A percentile compares a stretch with the other conserved stretches of the same genome.
phyloP scores from a whole-genome alignment of 2,888 invertebrate species.

The Sesamia inferens region DNA sequence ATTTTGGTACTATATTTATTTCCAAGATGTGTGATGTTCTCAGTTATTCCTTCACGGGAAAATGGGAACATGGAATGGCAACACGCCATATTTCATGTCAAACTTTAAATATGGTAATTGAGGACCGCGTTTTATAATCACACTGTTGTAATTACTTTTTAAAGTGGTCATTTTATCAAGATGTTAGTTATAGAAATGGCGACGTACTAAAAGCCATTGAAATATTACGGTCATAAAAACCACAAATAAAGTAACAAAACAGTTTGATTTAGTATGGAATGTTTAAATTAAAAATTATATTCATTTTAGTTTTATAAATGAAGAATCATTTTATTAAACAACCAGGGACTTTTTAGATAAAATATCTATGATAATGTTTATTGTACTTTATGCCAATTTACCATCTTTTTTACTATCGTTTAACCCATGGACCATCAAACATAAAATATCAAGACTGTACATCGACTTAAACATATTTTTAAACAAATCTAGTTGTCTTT shows the following conservation, averaged over 20 bases:
- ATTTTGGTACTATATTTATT: not conserved
- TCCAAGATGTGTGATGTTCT: conserved; percentile 22
- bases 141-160: conserved; percentile 59
- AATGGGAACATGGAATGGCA: conserved; percentile 34
- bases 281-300: conserved; percentile 29
- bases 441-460: too few relatives aligned
- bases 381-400: too few relatives aligned
- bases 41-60: conserved; percentile 39
- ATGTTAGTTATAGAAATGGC: conserved; percentile 49
- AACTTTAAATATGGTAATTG: conserved; percentile 54
- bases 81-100: conserved; percentile 70
- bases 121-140: conserved; percentile 59
- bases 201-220: conserved; percentile 43
- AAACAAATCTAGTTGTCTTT: too few relatives aligned
- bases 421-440: not conserved
- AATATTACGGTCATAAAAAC: conserved; percentile 39
- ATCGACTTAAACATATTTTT: too few relatives aligned
- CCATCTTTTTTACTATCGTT: too few relatives aligned
- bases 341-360: not conserved
- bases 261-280: conserved; percentile 23
- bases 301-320: not conserved
- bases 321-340: not conserved
- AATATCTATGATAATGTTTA: not conserved
- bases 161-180: conserved; percentile 55
- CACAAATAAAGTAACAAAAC: conserved; percentile 48